Conservation (phyloP, 2,797 vertebrate genomes). For the Pipistrellus nathusii region DNA sequence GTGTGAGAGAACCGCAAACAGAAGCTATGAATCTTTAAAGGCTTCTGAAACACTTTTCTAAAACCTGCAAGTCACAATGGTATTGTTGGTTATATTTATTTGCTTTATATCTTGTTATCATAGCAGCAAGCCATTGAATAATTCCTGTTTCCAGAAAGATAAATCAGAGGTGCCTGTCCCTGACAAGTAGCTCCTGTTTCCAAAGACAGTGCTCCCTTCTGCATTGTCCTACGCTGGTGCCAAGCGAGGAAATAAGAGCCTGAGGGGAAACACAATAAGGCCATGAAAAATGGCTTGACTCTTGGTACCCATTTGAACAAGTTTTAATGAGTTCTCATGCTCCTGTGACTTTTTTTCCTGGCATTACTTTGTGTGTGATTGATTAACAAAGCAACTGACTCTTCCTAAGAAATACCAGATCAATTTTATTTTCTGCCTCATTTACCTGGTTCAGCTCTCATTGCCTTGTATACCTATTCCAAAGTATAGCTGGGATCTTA, state of each 20-base stretch:
- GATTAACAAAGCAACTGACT: background rate
- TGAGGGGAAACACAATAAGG: background rate
- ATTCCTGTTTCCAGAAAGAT: background rate
- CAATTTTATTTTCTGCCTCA: background rate
- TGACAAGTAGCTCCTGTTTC: background rate
- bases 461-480: background rate
- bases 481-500: background rate
- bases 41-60: constrained; percentile 36
- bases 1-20: constrained; percentile 33
- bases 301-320: too few relatives aligned
- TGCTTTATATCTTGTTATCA: constrained; percentile 61
- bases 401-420: background rate
- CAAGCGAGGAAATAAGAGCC: background rate
- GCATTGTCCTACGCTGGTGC: background rate
- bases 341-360: background rate
- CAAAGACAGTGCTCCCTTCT: background rate
- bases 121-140: constrained; percentile 60
- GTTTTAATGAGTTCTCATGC: background rate
- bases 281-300: background rate
- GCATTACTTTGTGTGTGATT: background rate
- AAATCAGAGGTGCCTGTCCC: background rate
- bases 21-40: constrained; percentile 51
- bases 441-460: background rate
- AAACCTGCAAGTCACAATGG: constrained; percentile 47
- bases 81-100: constrained; percentile 66